Base-by-base conservation (phyloP, 2,888 invertebrate genomes). In the Uropetala carovei region DNA sequence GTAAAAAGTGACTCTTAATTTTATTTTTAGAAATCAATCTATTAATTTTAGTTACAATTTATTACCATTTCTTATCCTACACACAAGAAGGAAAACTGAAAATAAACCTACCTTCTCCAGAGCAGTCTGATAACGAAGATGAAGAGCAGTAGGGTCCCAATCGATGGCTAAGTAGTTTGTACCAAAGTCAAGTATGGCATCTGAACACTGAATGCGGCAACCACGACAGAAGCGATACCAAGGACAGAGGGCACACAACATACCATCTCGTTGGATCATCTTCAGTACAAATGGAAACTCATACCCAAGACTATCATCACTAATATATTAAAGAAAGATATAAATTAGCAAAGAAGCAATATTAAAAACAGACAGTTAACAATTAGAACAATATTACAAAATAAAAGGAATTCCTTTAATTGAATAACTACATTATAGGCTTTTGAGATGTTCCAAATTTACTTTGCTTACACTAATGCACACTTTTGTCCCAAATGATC, bases 81-180 rank as follows among this genome's bases (percentile, higher is more conserved):
- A 1, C 5, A 68, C 2, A 68, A n/a, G n/a, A 68, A 68, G 16
- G n/a, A 5, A 57, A 89, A 92, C 82, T 92, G 43, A 64, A 92
- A 59, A 59, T 75, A 82, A 0, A 93, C 94, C 93, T 93, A 97
- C 97, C 95, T 96, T 96, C 95, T 98, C 98, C 94, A 97, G 95
- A 2, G 97, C 97, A 94, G 97, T 96, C 95, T 98, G 98, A 95
- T 98, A 99, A 75, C 98, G 96, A 94, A 99, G 96, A 95, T 99
- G 99, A 94, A 99, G 96, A 85, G 99, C 98, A 0, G 98, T 98
- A 93, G 98, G 98, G 95, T 99, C 98, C 99, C 99, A 99, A 96
- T 99, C 99, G 93, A 99, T 97, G 93, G 98, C 98, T 93, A 99
- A 96, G 94, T 96, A 95, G n/a, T 94, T 94, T 84, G 94, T 94